Evolutionary conservation across 2,888 invertebrate species (phyloP).

Genomic region (Criorhina ranunculi): DNA sequence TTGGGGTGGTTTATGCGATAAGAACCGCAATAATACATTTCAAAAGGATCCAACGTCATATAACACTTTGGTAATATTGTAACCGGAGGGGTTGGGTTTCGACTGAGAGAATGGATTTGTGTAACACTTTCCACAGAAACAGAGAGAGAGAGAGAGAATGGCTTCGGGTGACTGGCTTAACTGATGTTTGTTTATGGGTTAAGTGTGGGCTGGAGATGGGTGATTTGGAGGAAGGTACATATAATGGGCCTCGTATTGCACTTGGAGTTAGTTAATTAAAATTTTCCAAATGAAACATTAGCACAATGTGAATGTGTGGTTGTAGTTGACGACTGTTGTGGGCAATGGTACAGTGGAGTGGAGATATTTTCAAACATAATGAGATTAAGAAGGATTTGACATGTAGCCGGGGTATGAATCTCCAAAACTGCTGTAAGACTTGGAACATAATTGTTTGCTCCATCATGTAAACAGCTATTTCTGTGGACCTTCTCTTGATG

Average conservation of each 20-base stretch:
- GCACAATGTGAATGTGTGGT: slow-evolving; percentile 26
- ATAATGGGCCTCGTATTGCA: slow-evolving; percentile 49
- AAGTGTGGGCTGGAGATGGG: slow-evolving; percentile 3
- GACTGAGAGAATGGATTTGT: slow-evolving; percentile 35
- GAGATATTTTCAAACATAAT: slow-evolving; percentile 4
- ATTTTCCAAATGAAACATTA: slow-evolving; percentile 57
- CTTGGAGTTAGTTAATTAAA: slow-evolving; percentile 56
- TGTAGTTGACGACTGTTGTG: slow-evolving; percentile 3
- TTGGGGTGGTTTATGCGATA: slow-evolving; percentile 61
- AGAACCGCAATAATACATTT: slow-evolving; percentile 62
- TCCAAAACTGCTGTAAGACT: too few species aligned
- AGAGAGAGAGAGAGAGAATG: slow-evolving; percentile 13
- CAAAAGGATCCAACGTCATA: slow-evolving; percentile 63
- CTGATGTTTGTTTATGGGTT: slow-evolving; percentile 49
- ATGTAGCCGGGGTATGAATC: neutral
- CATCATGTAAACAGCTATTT: too few species aligned
- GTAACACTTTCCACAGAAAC: slow-evolving; percentile 19
- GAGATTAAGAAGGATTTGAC: neutral
- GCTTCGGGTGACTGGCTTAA: slow-evolving; percentile 40
- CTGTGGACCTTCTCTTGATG: too few species aligned
- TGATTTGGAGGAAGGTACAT: neutral
- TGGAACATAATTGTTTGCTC: too few species aligned
- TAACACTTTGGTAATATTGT: slow-evolving; percentile 54
- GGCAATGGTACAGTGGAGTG: slow-evolving; percentile 10
- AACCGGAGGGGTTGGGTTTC: slow-evolving; percentile 22